Evolutionary conservation across 2,888 invertebrate species (phyloP), one percentile per base, ranked within the genome.

Genomic region (Penaeus monodon): DNA sequence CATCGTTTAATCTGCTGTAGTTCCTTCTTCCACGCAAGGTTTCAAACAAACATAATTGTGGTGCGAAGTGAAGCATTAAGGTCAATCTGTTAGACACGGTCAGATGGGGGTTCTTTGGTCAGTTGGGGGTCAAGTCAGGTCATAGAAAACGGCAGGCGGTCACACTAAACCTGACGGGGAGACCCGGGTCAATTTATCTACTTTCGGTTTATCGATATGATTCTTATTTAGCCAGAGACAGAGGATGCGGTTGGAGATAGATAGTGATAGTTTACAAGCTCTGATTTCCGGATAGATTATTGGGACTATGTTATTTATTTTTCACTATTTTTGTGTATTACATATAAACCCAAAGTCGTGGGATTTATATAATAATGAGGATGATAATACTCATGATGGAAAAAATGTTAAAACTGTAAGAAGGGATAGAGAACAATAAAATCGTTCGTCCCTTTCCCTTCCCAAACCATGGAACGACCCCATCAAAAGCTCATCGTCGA

Each of bases 1-100:
- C 78, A 22, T 3, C 27, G 2, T 57, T 20, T 29, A 27, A 20
- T 49, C 22, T 29, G 38, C 27, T n/a, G 1, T 22, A 64, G 33
- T 76, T 33, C 86, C 29, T n/a, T 86, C 33, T 86, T 0, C 49
- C 57, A 44, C 70, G 63, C 66, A 82, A 12, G 24, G 12, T 6
- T n/a, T 33, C 65, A 66, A 49, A 77, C 86, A 86, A 85, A 81
- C 77, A 86, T 82, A 86, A 86, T 81, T 81, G 81, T 63, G 86
- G 86, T 63, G 86, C n/a, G 86, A 86, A 86, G 86, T 82, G 86
- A 77, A 86, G 86, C 86, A 86, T 86, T 86, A 82, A 81, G 77
- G 86, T 86, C 86, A 86, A 86, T 86, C 86, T 86, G 81, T 86
- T 86, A 74, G 86, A 82, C 86, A 86, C 81, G 86, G 86, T 86